These are phyloP conservation scores for Conistra vaccinii DNA, from an alignment of 2,888 invertebrate species.

Conservation along the genomic window DNA sequence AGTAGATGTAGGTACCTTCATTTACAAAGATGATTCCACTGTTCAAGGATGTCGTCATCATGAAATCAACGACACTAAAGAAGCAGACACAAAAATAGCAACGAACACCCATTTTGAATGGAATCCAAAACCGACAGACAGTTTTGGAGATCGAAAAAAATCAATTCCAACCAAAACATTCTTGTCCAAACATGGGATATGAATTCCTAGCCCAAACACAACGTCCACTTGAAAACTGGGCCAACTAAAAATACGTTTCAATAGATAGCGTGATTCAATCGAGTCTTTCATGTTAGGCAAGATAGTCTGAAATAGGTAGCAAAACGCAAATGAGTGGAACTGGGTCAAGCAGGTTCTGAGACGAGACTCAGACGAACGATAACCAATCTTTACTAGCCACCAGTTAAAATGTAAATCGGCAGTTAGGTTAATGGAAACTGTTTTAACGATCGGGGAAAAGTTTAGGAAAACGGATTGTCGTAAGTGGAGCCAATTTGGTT, in stretches of 20 bases:
- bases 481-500: slow-evolving; percentile 54
- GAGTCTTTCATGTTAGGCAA: slow-evolving; percentile 68
- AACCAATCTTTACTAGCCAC: slow-evolving; percentile 48
- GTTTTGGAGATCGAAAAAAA: slow-evolving; percentile 8
- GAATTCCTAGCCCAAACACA: slow-evolving; percentile 33
- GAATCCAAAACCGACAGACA: slow-evolving; percentile 3
- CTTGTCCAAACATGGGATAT: slow-evolving; percentile 46
- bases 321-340: slow-evolving; percentile 74
- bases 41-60: not conserved
- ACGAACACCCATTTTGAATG: not conserved
- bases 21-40: not conserved
- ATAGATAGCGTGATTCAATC: slow-evolving; percentile 63
- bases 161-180: slow-evolving; percentile 17
- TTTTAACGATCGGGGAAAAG: slow-evolving; percentile 59
- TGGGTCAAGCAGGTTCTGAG: slow-evolving; percentile 78
- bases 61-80: not conserved
- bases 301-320: slow-evolving; percentile 70
- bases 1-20: not conserved
- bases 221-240: slow-evolving; percentile 45
- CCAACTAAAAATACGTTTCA: slow-evolving; percentile 53
- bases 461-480: slow-evolving; percentile 52
- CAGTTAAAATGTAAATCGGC: slow-evolving; percentile 64
- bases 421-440: slow-evolving; percentile 60
- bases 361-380: slow-evolving; percentile 72
- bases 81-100: not conserved